These are phyloP conservation scores for Drosophila siamana DNA, from an alignment of 2,888 invertebrate species.

Conservation along the genomic window DNA sequence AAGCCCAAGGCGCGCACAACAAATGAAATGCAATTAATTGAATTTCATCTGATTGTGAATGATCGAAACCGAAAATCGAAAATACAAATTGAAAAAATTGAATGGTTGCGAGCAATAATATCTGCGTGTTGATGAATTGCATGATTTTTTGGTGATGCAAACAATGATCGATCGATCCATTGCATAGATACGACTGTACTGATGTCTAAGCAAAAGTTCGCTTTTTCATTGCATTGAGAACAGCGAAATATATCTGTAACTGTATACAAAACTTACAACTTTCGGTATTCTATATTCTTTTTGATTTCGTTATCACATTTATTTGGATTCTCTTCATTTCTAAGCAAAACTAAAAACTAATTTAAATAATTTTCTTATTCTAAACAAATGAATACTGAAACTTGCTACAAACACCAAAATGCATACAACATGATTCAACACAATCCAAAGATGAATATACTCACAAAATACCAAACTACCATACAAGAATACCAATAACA, in stretches of 20 bases:
- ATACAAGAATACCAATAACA: conserved; percentile 65
- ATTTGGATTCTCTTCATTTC: neutral
- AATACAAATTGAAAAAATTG: conserved; percentile 58
- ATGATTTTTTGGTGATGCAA: conserved; percentile 82
- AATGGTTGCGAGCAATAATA: conserved; percentile 86
- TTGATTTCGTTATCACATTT: neutral
- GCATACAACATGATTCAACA: conserved; percentile 61
- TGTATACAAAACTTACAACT: conserved; percentile 54
- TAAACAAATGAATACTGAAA: conserved; percentile 59
- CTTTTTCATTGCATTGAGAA: conserved; percentile 77
- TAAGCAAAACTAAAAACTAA: conserved; percentile 6
- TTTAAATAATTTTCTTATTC: conserved; percentile 48
- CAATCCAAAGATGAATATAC: conserved; percentile 48
- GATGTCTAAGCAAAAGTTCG: conserved; percentile 69
- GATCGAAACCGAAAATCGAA: conserved; percentile 38
- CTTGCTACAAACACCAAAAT: conserved; percentile 61
- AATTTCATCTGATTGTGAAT: conserved; percentile 64
- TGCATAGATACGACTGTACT: conserved; percentile 44
- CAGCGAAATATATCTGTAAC: conserved; percentile 65
- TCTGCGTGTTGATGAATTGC: conserved; percentile 85
- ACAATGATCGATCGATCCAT: conserved; percentile 84
- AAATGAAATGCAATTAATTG: conserved; percentile 61
- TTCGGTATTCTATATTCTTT: conserved; percentile 56
- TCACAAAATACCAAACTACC: conserved; percentile 31
- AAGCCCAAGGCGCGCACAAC: conserved; percentile 68